Evolutionary conservation across 2,888 invertebrate species (phyloP), one percentile per base, ranked within the genome.

Genomic region (Ormyrus rosae): DNA sequence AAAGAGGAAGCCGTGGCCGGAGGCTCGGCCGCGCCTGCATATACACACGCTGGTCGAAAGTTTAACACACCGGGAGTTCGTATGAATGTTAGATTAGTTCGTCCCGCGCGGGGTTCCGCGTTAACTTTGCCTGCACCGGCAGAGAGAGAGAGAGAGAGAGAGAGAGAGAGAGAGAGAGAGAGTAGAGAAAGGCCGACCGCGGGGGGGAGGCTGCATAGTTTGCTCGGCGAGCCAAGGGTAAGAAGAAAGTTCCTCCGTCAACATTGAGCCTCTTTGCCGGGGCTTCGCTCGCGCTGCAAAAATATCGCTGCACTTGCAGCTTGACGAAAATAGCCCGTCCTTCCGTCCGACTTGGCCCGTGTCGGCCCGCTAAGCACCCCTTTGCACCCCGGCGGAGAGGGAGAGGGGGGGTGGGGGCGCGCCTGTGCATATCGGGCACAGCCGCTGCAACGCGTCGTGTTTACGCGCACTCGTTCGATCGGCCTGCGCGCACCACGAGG

Each of bases 1-100:
- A 79, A 80, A 61, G 68, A 70, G 69, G 61, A 56, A 69, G 58
- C 76, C 64, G n/a, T 53, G 68, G 72, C 72, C 71, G 71, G 58
- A 78, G 78, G 51, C 55, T 70, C 75, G 45, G 56, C 19, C 58
- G 9, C 46, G 8, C 34, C 7, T 51, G 64, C 13, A 70, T 58
- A 68, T 53, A 53, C 51, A 45, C 58, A 10, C 63, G 45, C 64
- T 48, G 34, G 13, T 45, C 58, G 10, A 69, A 79, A 73, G 63
- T 79, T 69, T 60, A 58, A 64, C 69, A 80, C 46, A 58, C 78
- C 6, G 83, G 81, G 84, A 86, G 85, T 85, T 86, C 85, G 84
- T 85, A 87, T 86, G 87, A 88, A 88, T 89, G 89, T 89, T 89
- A 87, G 88, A 89, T 89, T 89, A 89, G 88, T 89, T 89, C 85